Evolutionary conservation across 2,113 vertebrate species (phyloP), one percentile per base, ranked within the genome.

Genomic region (Thinocorus orbignyianus): DNA sequence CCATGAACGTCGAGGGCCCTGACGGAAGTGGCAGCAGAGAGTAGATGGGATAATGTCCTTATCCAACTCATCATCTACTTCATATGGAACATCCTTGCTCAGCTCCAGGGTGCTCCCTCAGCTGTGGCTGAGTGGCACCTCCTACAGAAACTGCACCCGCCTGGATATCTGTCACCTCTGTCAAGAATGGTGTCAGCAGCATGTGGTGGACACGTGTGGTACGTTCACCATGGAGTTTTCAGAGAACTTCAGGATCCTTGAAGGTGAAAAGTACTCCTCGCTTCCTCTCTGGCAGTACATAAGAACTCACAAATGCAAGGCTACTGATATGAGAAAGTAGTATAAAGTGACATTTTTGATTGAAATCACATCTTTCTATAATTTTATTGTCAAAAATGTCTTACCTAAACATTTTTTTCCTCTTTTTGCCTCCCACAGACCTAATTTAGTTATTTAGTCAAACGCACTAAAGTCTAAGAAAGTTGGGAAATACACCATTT

Each of bases 321-420:
- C 70, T 77, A 52, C 73, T 70, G 25, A 58, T 41, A 72, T 2
- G 2, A 76, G 18, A 49, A 48, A 52, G 33, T 13, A 37, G 7
- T 14, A 79, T 44, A 24, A 82, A 88, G 39, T 12, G 23, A 62
- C 24, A 72, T 26, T 88, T 90, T 76, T 86, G 15, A 93, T 31
- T 89, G 91, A 95, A 94, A 90, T 28, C 10, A 1, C 15, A 71
- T 62, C 7, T 76, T 89, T 86, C 15, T 58, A 60, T 55, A 78
- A 81, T 84, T 95, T 96, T 74, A 82, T 22, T 48, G 65, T 86
- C 18, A 91, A 73, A 95, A 94, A 46, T 46, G 22, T 65, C 77
- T 76, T 71, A 85, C 13, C 46, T 58, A 85, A 90, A 72, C 7
- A 85, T 62, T 82, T 54, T 87, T 68, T 8, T 80, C 9, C 24